Percentiles rank a stretch among this genome's conserved stretches.
Evolutionary conservation across 2,113 vertebrate species (phyloP).

Genomic region (Prolemur simus): DNA sequence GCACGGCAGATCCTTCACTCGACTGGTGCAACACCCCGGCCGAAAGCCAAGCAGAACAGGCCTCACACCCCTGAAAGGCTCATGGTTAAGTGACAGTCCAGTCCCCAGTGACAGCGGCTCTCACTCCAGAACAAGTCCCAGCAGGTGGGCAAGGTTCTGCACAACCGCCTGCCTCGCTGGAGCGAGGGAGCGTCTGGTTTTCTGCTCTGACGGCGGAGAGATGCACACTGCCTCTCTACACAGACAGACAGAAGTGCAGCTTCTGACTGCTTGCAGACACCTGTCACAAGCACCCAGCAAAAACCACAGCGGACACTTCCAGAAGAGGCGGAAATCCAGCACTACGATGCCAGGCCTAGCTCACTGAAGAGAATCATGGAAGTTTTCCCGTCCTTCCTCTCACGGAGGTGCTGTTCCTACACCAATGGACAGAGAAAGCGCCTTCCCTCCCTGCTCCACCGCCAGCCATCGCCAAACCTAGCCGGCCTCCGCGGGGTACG

Average conservation of each 20-base stretch:
- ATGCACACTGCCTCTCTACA: accelerated
- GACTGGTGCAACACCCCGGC: not conserved
- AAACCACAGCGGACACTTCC: not conserved
- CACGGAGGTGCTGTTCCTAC: not conserved
- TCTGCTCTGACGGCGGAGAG: not conserved
- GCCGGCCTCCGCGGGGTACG: not conserved
- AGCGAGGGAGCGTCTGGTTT: not conserved
- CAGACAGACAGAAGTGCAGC: accelerated
- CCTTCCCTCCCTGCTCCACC: no score
- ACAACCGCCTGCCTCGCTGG: accelerated
- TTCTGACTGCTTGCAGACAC: not conserved
- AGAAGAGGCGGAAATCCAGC: no score
- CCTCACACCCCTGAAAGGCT: not conserved
- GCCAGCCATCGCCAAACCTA: not conserved
- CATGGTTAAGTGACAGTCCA: accelerated
- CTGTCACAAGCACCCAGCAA: accelerated
- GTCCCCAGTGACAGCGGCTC: not conserved
- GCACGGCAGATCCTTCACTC: not conserved
- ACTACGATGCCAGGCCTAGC: accelerated
- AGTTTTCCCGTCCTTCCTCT: not conserved
- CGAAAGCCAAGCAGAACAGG: not conserved
- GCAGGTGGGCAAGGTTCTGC: no score
- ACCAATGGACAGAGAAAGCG: accelerated
- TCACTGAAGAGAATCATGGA: not conserved
- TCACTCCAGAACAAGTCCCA: no score